Evolutionary conservation across 1,140 invertebrate species (phyloP).

Genomic region (Ostrea denselamellosa): DNA sequence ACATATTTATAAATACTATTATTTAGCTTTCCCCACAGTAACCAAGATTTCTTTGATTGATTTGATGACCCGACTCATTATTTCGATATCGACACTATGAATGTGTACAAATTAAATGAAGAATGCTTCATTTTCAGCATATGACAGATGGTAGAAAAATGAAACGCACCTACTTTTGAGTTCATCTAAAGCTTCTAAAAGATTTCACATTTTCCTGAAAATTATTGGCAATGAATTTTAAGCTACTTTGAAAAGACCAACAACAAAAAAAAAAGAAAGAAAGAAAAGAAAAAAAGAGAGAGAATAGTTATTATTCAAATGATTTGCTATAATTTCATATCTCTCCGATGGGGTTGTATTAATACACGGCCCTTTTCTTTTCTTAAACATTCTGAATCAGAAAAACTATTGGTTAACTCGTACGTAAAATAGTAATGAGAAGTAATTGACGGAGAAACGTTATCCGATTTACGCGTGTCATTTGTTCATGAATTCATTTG

Average conservation of each 20-base stretch:
- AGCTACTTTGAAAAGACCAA: neutral
- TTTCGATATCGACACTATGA: too few species aligned
- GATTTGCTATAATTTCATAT: neutral
- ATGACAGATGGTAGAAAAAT: too few species aligned
- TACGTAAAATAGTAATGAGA: neutral
- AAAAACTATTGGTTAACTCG: neutral
- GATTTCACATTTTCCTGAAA: neutral
- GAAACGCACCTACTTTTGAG: neutral
- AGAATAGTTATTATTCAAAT: neutral
- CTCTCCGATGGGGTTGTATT: neutral
- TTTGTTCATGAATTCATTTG: neutral
- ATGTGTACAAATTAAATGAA: too few species aligned
- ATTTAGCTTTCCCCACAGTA: too few species aligned
- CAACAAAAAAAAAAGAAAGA: too few species aligned
- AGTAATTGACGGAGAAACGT: neutral
- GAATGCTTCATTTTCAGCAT: too few species aligned
- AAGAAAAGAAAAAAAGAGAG: neutral
- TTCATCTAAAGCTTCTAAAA: neutral
- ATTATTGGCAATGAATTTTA: neutral
- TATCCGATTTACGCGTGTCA: neutral
- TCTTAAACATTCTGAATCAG: neutral
- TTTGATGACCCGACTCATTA: too few species aligned
- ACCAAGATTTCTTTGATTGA: too few species aligned
- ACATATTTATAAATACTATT: too few species aligned
- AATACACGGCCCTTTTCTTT: neutral